Percentiles rank a stretch among this genome's conserved stretches.
Evolutionary conservation across 2,888 invertebrate genomes (phyloP).

Genomic region (Euclidia mi): DNA sequence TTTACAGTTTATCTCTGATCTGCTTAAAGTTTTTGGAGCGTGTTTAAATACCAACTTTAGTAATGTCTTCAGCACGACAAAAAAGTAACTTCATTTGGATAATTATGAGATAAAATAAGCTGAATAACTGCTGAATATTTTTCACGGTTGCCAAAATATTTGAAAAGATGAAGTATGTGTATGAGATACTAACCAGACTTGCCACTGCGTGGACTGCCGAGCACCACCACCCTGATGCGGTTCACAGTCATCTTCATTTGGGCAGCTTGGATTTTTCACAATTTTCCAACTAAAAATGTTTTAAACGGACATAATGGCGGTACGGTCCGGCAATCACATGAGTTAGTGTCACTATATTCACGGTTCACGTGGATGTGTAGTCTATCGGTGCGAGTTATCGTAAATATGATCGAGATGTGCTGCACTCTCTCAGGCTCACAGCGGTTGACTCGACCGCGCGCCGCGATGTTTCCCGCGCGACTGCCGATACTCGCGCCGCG

Average conservation of each 20-base stretch:
- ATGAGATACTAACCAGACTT: conserved; percentile 92
- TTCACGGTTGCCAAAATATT: too few relatives aligned
- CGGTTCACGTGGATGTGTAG: conserved; percentile 62
- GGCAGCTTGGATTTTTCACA: conserved; percentile 73
- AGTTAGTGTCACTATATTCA: conserved; percentile 66
- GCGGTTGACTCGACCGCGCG: conserved; percentile 68
- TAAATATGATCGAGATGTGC: conserved; percentile 80
- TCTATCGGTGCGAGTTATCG: conserved; percentile 72
- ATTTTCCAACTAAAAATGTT: conserved; percentile 61
- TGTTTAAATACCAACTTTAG: too few relatives aligned
- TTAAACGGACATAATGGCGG: conserved; percentile 70
- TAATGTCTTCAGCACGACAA: too few relatives aligned
- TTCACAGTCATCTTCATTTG: conserved; percentile 93
- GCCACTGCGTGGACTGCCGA: conserved; percentile 94
- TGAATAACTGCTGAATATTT: too few relatives aligned
- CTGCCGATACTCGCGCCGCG: conserved; percentile 72
- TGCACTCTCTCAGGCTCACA: conserved; percentile 55
- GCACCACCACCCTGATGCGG: conserved; percentile 94
- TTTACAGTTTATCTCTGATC: background rate
- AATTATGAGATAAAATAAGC: too few relatives aligned
- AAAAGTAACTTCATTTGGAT: too few relatives aligned
- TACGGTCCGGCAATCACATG: conserved; percentile 61
- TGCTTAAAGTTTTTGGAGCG: too few relatives aligned
- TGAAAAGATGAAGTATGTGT: too few relatives aligned
- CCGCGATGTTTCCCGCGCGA: conserved; percentile 85